Percentiles rank a stretch among this genome's conserved stretches.
Conservation (phyloP, 2,888 invertebrate genomes). For the Tanytarsus gracilentus region DNA sequence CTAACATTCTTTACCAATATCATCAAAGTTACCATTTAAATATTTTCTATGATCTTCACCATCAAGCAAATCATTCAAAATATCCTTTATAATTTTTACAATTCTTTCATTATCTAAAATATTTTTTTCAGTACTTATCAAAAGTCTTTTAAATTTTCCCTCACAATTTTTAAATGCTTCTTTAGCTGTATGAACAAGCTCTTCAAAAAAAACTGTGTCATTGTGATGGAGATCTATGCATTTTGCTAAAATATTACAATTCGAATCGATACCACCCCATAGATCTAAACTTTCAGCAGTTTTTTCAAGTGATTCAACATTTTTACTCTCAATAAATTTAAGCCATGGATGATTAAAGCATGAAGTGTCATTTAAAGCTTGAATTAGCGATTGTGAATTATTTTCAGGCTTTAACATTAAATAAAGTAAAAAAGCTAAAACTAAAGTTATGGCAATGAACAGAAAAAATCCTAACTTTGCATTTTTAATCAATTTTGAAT, state of each 20-base stretch:
- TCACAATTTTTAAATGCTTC: neutral
- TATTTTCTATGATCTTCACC: neutral
- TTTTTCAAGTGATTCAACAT: too few species aligned
- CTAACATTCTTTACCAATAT: neutral
- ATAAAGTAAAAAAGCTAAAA: too few species aligned
- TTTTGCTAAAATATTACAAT: neutral
- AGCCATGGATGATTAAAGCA: too few species aligned
- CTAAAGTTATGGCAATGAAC: too few species aligned
- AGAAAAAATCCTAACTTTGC: too few species aligned
- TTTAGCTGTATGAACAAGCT: neutral
- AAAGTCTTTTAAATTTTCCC: neutral
- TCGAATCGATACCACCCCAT: neutral
- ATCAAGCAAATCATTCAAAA: neutral
- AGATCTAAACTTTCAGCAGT: neutral
- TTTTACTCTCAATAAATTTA: too few species aligned
- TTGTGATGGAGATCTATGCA: neutral
- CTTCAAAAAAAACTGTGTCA: neutral
- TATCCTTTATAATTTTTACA: neutral
- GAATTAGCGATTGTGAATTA: too few species aligned
- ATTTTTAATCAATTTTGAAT: too few species aligned
- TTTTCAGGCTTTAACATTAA: too few species aligned
- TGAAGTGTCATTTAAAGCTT: too few species aligned
- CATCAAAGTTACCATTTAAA: neutral
- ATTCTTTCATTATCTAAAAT: neutral
- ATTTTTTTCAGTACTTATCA: neutral